These are phyloP conservation scores for Todiramphus saurophagus DNA, from an alignment of 2,113 vertebrate genomes.

Conservation along the genomic window DNA sequence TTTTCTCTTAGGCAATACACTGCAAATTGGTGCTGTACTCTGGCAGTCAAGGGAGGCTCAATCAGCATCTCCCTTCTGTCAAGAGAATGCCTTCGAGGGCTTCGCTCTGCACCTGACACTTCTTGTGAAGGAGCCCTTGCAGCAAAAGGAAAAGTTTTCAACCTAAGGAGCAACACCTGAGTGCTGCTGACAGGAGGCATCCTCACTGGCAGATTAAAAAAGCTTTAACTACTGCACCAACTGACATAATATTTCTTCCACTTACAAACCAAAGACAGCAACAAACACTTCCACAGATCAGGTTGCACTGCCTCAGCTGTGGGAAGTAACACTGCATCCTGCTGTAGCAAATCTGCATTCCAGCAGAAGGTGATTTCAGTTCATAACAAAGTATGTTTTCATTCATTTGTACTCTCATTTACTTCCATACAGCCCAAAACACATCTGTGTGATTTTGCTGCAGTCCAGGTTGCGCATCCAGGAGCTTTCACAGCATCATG, in stretches of 20 bases:
- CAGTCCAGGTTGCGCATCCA: not conserved
- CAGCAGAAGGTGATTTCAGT: not conserved
- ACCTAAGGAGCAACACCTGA: not conserved
- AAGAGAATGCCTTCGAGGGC: slow-evolving; percentile 24
- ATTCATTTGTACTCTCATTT: not conserved
- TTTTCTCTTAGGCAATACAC: slow-evolving; percentile 15
- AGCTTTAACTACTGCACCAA: not conserved
- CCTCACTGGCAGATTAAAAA: not conserved
- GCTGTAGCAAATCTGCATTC: not conserved
- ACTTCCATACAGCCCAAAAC: not conserved
- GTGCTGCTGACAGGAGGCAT: not conserved
- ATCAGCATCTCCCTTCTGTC: slow-evolving; percentile 14
- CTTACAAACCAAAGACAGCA: not conserved
- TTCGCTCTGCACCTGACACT: slow-evolving; percentile 24
- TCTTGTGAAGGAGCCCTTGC: not conserved
- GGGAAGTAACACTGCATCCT: not conserved
- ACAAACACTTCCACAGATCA: not conserved
- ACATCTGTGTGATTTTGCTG: accelerated
- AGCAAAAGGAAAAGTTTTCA: not conserved
- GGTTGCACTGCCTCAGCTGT: not conserved
- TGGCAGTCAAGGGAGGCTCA: slow-evolving; percentile 24
- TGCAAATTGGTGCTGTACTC: slow-evolving; percentile 27
- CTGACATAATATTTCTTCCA: not conserved
- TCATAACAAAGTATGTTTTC: not conserved
- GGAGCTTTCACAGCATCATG: accelerated